Evolutionary conservation across 2,797 vertebrate genomes (phyloP).

Genomic region (Ctenochaetus hawaiiensis): DNA sequence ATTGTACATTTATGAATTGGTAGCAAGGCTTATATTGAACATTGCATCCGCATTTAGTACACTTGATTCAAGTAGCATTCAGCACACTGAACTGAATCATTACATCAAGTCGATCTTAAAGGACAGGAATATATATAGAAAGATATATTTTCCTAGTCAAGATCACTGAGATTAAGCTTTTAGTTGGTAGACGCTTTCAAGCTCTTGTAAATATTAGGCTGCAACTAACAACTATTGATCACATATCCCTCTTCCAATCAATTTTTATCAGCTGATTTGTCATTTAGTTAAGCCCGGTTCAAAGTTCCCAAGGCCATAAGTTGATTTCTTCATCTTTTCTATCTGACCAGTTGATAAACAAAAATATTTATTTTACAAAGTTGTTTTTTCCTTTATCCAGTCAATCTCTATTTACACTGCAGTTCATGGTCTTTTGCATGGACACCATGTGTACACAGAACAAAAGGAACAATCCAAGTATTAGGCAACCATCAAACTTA

Average conservation of each 20-base stretch:
- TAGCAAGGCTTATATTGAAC: slow-evolving; percentile 74
- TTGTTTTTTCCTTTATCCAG: background rate
- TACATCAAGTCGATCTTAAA: background rate
- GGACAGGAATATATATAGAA: background rate
- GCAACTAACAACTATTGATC: background rate
- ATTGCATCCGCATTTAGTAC: slow-evolving; percentile 26
- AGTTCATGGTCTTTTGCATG: background rate
- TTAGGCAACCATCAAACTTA: background rate
- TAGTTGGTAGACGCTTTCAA: background rate
- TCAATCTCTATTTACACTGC: background rate
- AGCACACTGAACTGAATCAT: slow-evolving; percentile 2
- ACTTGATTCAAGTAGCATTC: slow-evolving; percentile 22
- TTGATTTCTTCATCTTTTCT: background rate
- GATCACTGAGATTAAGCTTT: background rate
- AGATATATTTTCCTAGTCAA: background rate
- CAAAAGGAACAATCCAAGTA: background rate
- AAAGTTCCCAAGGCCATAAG: background rate
- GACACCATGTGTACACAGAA: background rate
- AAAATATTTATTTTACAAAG: background rate
- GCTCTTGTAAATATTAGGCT: background rate
- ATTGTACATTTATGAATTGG: slow-evolving; percentile 74
- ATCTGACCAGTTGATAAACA: background rate
- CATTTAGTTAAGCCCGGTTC: background rate
- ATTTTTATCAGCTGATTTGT: background rate
- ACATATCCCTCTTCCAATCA: background rate